phyloP scores from a whole-genome alignment of 2,888 invertebrate species.

The Protodeltote pygarga region DNA sequence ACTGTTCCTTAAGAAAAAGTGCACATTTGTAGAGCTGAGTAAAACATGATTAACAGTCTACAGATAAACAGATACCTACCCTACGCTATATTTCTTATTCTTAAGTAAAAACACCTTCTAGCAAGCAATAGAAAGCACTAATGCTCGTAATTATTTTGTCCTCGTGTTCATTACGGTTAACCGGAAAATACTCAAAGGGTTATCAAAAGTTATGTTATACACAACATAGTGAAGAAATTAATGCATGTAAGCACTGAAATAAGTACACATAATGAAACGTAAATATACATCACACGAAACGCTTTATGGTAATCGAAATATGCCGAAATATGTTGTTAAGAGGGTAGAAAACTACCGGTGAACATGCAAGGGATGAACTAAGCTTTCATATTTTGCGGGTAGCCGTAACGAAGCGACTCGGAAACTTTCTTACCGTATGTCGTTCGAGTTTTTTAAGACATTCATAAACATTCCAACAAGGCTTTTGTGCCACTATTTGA shows the following conservation, averaged over 20 bases:
- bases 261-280: constrained; percentile 74
- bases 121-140: no score
- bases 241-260: constrained; percentile 67
- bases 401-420: constrained; percentile 75
- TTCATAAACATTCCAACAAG: constrained; percentile 76
- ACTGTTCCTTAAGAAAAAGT: no score
- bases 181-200: constrained; percentile 20
- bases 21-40: no score
- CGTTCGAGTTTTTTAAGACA: constrained; percentile 75
- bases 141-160: constrained; percentile 19
- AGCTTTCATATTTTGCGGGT: constrained; percentile 82
- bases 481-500: constrained; percentile 72
- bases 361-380: constrained; percentile 85
- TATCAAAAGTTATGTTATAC: constrained; percentile 48
- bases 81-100: no score
- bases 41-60: no score
- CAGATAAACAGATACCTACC: no score
- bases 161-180: constrained; percentile 1
- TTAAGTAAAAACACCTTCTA: no score
- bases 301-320: constrained; percentile 87
- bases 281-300: constrained; percentile 83
- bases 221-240: constrained; percentile 68
- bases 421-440: constrained; percentile 77
- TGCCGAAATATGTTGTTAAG: constrained; percentile 86
- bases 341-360: constrained; percentile 82